Base-by-base conservation (phyloP, 1,140 invertebrate species). In the Trichonephila clavata region DNA sequence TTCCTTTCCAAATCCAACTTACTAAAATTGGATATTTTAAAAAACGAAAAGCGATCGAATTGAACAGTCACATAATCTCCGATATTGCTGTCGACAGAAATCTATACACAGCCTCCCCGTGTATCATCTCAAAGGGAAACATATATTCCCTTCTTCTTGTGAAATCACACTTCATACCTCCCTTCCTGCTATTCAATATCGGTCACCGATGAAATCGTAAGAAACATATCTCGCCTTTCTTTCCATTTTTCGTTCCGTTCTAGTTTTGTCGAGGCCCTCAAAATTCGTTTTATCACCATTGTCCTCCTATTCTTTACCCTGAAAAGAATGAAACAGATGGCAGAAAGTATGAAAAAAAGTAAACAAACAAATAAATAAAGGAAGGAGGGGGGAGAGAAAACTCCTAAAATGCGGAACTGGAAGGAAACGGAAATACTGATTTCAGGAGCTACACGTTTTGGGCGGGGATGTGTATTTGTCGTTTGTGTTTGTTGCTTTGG, bases 231-330 rank as follows among this genome's bases (percentile, higher is more conserved):
- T 50, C 57, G 43, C 43, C 50, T 59, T 59, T 84, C 57, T 84
- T 59, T 84, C 57, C 21, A 43, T 59, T 59, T 84, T 84, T 57
- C 39, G 27, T 43, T 83, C 24, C 20, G 81, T n/a, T 24, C 60
- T 6, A 20, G 16, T 65, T 87, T 61, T 65, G 63, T 68, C 63
- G n/a, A 32, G 24, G 87, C 39, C 65, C 87, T 89, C 87, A 89
- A 89, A 89, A 89, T 89, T 89, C 87, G 87, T 89, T 89, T 89
- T 89, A 89, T 89, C 87, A 89, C 87, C 71, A 89, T 89, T 89
- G 87, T 89, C 87, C 87, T 89, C 50, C 43, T 68, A 89, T 89
- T 89, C 68, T 89, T 89, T 59, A 59, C 16, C 32, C 65, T 89
- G 87, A 89, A 89, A 89, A 89, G 87, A 71, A 89, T 89, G 87